phyloP scores from a whole-genome alignment of 2,797 vertebrate genomes.

The Acipenser transmontanus region DNA sequence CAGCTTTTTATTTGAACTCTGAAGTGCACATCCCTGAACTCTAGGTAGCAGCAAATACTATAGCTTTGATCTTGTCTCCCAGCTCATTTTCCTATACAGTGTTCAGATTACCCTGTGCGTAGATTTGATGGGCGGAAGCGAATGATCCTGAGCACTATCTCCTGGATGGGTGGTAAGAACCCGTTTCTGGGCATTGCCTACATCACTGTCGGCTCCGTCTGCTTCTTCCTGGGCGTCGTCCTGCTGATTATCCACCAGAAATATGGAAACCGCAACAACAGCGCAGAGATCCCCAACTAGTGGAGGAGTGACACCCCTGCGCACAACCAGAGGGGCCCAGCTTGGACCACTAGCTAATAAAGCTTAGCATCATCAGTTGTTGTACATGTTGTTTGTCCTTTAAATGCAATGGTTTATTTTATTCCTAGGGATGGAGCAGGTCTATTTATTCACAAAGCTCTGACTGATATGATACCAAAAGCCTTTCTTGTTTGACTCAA shows the following conservation, averaged over 20 bases:
- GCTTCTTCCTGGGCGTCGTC: constrained; percentile 90
- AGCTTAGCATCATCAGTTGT: constrained; percentile 40
- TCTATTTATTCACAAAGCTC: no score
- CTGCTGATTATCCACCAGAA: constrained; percentile 94
- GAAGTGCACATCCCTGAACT: no score
- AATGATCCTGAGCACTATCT: constrained; percentile 96
- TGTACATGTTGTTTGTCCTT: constrained; percentile 24
- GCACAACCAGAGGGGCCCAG: constrained; percentile 45
- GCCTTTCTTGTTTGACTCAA: no score
- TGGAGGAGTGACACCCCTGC: constrained; percentile 44
- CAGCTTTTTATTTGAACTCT: no score
- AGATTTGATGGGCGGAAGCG: constrained; percentile 45
- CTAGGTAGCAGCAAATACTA: no score
- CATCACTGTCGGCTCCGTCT: constrained; percentile 91
- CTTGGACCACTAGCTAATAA: constrained; percentile 48
- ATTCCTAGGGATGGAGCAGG: constrained; percentile 6
- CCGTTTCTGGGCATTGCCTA: constrained; percentile 96
- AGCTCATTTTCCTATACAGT: no score
- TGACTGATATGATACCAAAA: no score
- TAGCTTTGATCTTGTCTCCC: no score
- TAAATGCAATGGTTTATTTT: constrained; percentile 39
- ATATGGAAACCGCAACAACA: constrained; percentile 88
- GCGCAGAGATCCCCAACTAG: constrained; percentile 83
- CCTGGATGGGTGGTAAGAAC: constrained; percentile 99
- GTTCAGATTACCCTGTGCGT: no score